Base-by-base conservation (phyloP, 2,797 vertebrate genomes). In the Argyrosomus regius region DNA sequence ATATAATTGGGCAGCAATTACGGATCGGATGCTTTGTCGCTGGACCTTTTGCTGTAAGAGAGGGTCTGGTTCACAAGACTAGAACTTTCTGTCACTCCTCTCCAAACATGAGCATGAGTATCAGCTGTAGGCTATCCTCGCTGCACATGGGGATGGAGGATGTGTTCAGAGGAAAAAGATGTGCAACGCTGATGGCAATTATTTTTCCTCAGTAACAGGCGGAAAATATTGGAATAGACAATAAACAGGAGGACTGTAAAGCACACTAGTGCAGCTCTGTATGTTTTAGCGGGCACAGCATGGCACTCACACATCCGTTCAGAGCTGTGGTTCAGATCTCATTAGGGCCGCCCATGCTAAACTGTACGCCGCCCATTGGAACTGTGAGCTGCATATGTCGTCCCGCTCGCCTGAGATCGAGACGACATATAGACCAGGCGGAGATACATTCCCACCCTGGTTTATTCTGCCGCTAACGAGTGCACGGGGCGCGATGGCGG, bases 1-100 rank as follows among this genome's bases (percentile, higher is more conserved):
- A 92, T 93, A 91, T 92, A 94, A 92, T 93, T 94, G 91, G 93
- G 85, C 88, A 16, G 92, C 92, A 93, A 93, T 94, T 93, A 93
- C 88, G 85, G 89, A 92, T 87, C 20, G 80, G 88, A 87, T 89
- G 87, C 83, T 84, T 90, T 88, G 85, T 82, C 61, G 80, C 85
- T 71, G 86, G 90, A 91, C 92, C 91, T 93, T 39, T 39, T 81
- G 85, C 88, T 84, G 88, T 52, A 57, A 90, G 92, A 88, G 84
- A 83, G 91, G 8, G 87, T 89, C 90, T 84, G 89, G 75, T 70
- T 72, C 50, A 68, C 43, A 35, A 64, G 41, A 86, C 83, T 75
- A 75, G 54, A 85, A 86, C 85, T 88, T 88, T 70, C 84, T 81
- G 85, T 92, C 92, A 88, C 73, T 88, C 58, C 76, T 83, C 77